A percentile compares a stretch with the other conserved stretches of the same genome.
These are phyloP conservation scores for Malaclemys terrapin DNA, from an alignment of 2,113 vertebrate species.

Conservation along the genomic window DNA sequence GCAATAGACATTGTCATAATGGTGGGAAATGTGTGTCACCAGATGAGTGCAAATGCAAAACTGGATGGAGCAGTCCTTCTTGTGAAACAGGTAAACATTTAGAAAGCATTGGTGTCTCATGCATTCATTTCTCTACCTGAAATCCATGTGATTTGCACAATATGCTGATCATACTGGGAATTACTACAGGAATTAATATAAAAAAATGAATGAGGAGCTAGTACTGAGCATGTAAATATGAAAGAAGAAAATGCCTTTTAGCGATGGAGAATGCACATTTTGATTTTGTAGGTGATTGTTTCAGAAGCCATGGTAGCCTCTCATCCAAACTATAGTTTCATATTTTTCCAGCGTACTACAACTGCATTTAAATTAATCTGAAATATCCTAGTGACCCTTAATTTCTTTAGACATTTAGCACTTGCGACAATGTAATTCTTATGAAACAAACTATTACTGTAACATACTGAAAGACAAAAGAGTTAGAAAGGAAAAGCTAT, in stretches of 20 bases:
- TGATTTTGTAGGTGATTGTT: background rate
- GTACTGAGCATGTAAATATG: background rate
- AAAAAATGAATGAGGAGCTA: background rate
- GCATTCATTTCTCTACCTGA: background rate
- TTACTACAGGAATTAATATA: background rate
- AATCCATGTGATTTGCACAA: rapidly evolving
- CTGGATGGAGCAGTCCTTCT: constrained; percentile 83
- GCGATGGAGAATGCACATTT: background rate
- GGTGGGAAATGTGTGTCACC: constrained; percentile 82
- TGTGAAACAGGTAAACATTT: constrained; percentile 81
- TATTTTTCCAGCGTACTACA: constrained; percentile 2
- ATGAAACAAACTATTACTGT: constrained; percentile 22
- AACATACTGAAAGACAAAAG: constrained; percentile 36
- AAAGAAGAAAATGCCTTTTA: background rate
- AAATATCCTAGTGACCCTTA: constrained; percentile 22
- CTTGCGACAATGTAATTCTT: constrained; percentile 18
- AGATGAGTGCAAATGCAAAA: constrained; percentile 80
- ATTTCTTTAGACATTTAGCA: constrained; percentile 28
- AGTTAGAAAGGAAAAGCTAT: background rate
- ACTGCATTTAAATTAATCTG: constrained; percentile 18
- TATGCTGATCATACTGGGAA: rapidly evolving
- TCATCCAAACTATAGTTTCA: background rate
- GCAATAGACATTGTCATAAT: constrained; percentile 85
- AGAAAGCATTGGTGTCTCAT: background rate
- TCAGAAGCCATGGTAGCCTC: background rate